These are phyloP conservation scores for Rhizomys pruinosus DNA, from an alignment of 2,113 vertebrate species.

Conservation along the genomic window DNA sequence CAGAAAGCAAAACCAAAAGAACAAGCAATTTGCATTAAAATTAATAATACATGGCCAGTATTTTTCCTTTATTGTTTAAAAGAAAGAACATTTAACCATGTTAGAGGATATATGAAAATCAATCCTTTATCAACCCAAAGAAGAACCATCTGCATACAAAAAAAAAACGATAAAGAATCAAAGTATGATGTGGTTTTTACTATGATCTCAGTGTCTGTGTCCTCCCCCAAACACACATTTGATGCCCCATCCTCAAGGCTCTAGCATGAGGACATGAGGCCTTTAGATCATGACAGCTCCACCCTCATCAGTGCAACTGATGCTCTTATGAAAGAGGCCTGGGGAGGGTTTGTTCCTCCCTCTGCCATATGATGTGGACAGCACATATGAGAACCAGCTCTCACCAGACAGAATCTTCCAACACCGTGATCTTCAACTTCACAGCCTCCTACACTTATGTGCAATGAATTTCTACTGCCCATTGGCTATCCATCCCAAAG, in stretches of 20 bases:
- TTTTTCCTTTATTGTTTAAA: neutral
- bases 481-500: neutral
- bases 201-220: neutral
- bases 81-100: neutral
- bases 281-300: neutral
- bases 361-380: neutral
- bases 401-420: no score
- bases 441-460: neutral
- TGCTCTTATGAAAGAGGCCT: neutral
- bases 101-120: neutral
- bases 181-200: neutral
- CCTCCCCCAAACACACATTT: neutral
- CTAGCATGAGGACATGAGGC: no score
- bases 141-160: neutral
- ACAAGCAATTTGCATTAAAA: neutral
- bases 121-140: neutral
- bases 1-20: neutral
- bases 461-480: neutral
- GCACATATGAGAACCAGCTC: neutral
- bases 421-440: neutral
- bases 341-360: neutral
- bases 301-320: neutral
- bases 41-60: no score
- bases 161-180: neutral
- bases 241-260: neutral